phyloP scores from a whole-genome alignment of 1,140 invertebrate genomes.

The Brachionus manjavacas region DNA sequence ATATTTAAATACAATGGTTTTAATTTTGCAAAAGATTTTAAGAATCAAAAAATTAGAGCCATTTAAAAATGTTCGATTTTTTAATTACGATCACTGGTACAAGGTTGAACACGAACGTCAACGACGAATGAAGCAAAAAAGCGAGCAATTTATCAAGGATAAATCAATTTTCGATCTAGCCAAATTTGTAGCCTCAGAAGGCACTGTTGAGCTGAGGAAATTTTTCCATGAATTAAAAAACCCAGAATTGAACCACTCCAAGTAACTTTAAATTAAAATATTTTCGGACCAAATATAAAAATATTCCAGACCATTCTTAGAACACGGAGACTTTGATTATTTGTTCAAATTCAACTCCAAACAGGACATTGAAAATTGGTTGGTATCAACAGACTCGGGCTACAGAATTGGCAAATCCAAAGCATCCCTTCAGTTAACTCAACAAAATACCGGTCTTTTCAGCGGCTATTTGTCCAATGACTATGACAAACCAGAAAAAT shows the following conservation, averaged over 20 bases:
- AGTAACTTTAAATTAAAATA: not conserved
- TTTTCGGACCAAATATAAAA: not conserved
- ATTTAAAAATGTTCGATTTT: not conserved
- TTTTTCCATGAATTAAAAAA: conserved; percentile 9
- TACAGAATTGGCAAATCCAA: conserved; percentile 72
- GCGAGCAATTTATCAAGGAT: not conserved
- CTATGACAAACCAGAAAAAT: conserved; percentile 40
- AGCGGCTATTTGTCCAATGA: conserved; percentile 63
- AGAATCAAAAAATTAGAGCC: not conserved
- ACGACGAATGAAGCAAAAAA: not conserved
- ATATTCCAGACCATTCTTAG: not conserved
- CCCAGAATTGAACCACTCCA: not conserved
- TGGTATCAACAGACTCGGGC: conserved; percentile 71
- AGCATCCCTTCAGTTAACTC: conserved; percentile 62
- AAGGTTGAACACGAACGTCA: conserved; percentile 29
- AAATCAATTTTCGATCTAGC: conserved; percentile 7
- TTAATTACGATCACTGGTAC: conserved; percentile 23
- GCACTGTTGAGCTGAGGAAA: not conserved
- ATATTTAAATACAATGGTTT: not conserved
- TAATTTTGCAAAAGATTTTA: not conserved
- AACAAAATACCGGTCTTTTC: conserved; percentile 70
- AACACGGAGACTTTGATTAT: conserved; percentile 54
- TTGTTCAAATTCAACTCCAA: conserved; percentile 54
- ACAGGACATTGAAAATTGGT: conserved; percentile 68
- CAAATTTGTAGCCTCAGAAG: conserved; percentile 25